These are phyloP conservation scores for Drosophila pseudoananassae DNA, from an alignment of 1,140 invertebrate genomes.

Conservation along the genomic window DNA sequence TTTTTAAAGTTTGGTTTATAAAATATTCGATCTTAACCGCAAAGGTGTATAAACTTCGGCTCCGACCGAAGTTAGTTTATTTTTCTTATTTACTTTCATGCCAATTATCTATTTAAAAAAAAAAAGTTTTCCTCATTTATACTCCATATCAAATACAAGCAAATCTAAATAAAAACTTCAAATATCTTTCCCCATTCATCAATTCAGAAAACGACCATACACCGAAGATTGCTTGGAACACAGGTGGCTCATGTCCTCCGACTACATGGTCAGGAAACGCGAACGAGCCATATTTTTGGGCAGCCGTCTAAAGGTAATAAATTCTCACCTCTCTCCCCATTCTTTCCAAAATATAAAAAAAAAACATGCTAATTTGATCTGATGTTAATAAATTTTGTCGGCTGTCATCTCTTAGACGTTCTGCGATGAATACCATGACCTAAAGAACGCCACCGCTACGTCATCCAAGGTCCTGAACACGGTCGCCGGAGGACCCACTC, in stretches of 20 bases:
- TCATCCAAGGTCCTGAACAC: conserved; percentile 85
- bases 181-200: conserved; percentile 1
- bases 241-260: conserved; percentile 95
- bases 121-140: not conserved
- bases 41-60: too few species aligned
- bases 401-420: conserved; percentile 86
- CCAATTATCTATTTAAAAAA: not conserved
- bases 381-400: conserved; percentile 12
- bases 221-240: conserved; percentile 98
- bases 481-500: conserved; percentile 84
- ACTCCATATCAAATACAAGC: too few species aligned
- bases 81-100: too few species aligned
- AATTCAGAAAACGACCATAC: conserved; percentile 93
- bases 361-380: conserved; percentile 1
- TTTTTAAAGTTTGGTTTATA: too few species aligned
- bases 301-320: conserved; percentile 89
- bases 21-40: too few species aligned
- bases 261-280: conserved; percentile 96
- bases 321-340: not conserved
- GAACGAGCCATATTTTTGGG: conserved; percentile 94
- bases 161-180: not conserved
- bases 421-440: conserved; percentile 90
- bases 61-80: too few species aligned
- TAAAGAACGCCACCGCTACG: conserved; percentile 86
- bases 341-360: conserved; percentile 3